Evolutionary conservation across 2,797 vertebrate genomes (phyloP), one percentile per base, ranked within the genome.

Genomic region (Epinephelus malabaricus): DNA sequence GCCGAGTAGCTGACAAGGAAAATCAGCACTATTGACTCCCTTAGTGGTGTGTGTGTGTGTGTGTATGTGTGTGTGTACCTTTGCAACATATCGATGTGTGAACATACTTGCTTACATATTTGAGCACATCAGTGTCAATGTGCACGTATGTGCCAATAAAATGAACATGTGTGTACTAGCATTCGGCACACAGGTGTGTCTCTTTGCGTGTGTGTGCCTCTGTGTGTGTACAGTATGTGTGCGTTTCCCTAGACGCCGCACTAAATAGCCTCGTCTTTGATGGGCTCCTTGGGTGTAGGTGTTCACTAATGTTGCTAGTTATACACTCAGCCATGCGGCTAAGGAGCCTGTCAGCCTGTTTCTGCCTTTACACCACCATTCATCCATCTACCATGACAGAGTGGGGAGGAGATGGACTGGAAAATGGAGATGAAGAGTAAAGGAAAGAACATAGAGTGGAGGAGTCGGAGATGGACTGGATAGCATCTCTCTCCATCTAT

Each of bases 1-100:
- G 94, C 94, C 93, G 83, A 95, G 92, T 93, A 96, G 95, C 95
- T 94, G 93, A 97, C 96, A 94, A 89, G 91, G 96, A 96, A 96
- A 98, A 97, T 98, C 97, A 97, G 95, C 97, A 97, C 94, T 98
- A 99, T 99, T 92, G 97, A 98, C 96, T 96, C 88, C 83, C 78
- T 92, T 68, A 95, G 95, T 95, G 94, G 92, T 95, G 90, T 73
- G 27, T 78, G 68, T 65, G 49, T 69, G 78, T 75, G 56, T 73
- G 72, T 75, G 78, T 80, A 25, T 69, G 78, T 75, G 56, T 67
- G 72, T 81, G 55, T 64, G 78, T 72, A 73, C 47, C 49, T 81
- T 76, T 78, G 71, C 61, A 80, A 72, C 59, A 50, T 78, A 73
- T 85, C 51, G 60, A 43, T 79, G 76, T 87, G 73, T 65, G 58